Evolutionary conservation across 2,113 vertebrate genomes (phyloP).

Genomic region (Hystrix brachyura): DNA sequence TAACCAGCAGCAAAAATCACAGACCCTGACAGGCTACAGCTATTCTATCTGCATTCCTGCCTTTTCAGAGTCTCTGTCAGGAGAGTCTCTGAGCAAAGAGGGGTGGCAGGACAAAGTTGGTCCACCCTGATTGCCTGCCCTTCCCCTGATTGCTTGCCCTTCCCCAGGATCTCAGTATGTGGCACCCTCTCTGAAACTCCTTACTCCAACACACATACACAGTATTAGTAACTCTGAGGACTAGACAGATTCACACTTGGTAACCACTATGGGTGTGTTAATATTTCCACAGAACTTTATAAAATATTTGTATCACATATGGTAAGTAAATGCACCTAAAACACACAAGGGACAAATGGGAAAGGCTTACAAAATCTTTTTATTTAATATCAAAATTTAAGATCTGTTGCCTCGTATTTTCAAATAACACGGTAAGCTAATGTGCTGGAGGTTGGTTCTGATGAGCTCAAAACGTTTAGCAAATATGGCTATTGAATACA

Average conservation of each 20-base stretch:
- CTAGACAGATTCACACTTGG: neutral
- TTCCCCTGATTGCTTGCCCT: neutral
- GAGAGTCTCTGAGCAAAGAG: neutral
- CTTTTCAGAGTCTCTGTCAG: too few species aligned
- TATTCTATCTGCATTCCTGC: neutral
- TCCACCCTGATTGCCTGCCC: neutral
- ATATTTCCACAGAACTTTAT: neutral
- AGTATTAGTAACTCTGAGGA: neutral
- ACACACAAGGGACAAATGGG: neutral
- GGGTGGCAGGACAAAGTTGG: neutral
- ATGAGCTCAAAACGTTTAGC: neutral
- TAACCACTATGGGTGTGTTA: neutral
- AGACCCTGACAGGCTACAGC: too few species aligned
- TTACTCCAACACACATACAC: neutral
- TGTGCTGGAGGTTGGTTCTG: neutral
- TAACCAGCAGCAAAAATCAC: neutral
- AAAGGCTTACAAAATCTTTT: neutral
- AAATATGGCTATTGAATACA: neutral
- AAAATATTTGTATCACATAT: neutral
- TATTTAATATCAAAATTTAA: neutral
- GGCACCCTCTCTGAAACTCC: neutral
- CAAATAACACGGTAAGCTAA: slow-evolving; percentile 52
- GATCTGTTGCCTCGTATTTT: neutral
- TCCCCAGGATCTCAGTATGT: fast-evolving
- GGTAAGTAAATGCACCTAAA: neutral